phyloP scores from a whole-genome alignment of 1,140 invertebrate species.

The Heliconius hewitsoni region DNA sequence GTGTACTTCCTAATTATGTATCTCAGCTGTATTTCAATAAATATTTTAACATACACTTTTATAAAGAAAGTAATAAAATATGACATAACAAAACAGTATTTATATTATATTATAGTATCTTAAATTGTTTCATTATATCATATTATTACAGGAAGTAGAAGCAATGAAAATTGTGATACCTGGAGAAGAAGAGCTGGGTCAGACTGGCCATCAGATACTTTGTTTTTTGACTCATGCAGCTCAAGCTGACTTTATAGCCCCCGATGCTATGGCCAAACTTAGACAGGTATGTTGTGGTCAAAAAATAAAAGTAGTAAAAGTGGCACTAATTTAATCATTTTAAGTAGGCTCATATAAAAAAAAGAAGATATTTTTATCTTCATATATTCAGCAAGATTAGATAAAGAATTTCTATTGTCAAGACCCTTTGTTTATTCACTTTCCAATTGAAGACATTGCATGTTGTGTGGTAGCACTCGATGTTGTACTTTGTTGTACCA shows the following conservation, averaged over 20 bases:
- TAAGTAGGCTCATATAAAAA: neutral
- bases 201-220: constrained; percentile 94
- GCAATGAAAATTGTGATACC: constrained; percentile 94
- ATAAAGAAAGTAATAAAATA: too few species aligned
- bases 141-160: constrained; percentile 90
- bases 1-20: constrained; percentile 53
- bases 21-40: neutral
- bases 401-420: too few species aligned
- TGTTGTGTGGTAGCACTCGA: too few species aligned
- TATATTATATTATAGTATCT: too few species aligned
- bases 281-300: constrained; percentile 84
- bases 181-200: constrained; percentile 96
- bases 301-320: neutral
- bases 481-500: too few species aligned
- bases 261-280: constrained; percentile 98
- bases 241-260: constrained; percentile 96
- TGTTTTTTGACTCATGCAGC: constrained; percentile 95
- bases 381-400: too few species aligned
- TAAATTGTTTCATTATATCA: neutral
- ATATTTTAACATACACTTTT: too few species aligned
- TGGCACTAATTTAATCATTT: neutral
- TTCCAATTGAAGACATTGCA: too few species aligned
- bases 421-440: too few species aligned
- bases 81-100: too few species aligned
- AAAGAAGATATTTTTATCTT: neutral